phyloP scores from a whole-genome alignment of 2,888 invertebrate genomes.

The Lasius platythorax region DNA sequence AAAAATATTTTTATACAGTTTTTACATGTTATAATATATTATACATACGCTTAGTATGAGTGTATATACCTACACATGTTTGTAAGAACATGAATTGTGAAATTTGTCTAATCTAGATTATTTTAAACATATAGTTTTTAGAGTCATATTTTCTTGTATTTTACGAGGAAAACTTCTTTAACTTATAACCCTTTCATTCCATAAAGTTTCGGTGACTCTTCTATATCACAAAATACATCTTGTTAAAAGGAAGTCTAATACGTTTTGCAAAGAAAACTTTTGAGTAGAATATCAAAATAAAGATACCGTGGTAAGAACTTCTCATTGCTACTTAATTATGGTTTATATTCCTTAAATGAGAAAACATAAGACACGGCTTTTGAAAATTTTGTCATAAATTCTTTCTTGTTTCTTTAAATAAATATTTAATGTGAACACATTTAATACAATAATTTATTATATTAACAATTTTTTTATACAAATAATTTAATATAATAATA shows the following conservation, averaged over 20 bases:
- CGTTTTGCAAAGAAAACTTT: slow-evolving; percentile 55
- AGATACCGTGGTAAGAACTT: neutral
- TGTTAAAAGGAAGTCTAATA: slow-evolving; percentile 51
- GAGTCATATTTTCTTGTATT: slow-evolving; percentile 16
- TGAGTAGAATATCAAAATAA: slow-evolving; percentile 52
- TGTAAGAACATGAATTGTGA: neutral
- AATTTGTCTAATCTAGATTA: slow-evolving; percentile 14
- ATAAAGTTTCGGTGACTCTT: slow-evolving; percentile 47
- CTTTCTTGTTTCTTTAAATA: neutral
- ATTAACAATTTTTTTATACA: neutral
- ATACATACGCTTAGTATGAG: neutral
- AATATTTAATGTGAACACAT: neutral
- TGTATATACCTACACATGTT: neutral
- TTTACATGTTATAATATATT: neutral
- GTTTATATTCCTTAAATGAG: slow-evolving; percentile 21
- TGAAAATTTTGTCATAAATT: neutral
- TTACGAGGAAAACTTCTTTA: slow-evolving; percentile 50
- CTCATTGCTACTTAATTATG: slow-evolving; percentile 18
- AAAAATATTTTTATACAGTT: neutral
- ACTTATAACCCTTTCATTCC: slow-evolving; percentile 19
- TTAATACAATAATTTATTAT: neutral
- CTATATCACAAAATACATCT: slow-evolving; percentile 41
- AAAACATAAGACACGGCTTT: neutral
- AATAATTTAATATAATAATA: neutral
- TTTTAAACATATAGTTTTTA: neutral